Conservation (phyloP, 2,113 vertebrate genomes). For the Xenopus tropicalis region DNA sequence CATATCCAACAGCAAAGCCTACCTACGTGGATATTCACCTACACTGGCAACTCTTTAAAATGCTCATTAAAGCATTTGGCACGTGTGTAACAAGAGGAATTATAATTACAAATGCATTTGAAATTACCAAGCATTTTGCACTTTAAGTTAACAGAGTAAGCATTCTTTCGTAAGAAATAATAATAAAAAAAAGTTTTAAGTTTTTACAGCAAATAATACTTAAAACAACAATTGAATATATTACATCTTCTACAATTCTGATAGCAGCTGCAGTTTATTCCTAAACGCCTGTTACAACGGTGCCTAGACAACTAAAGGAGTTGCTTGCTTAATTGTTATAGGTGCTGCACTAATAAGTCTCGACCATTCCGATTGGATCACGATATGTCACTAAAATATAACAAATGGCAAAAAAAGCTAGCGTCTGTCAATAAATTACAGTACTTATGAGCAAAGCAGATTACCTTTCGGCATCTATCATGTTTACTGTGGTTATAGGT, state of each 20-base stretch:
- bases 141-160: neutral
- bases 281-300: neutral
- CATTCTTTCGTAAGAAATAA: constrained; percentile 6
- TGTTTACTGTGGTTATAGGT: neutral
- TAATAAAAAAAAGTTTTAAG: constrained; percentile 18
- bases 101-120: too few species aligned
- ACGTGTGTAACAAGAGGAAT: too few species aligned
- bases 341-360: constrained; percentile 1
- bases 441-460: neutral
- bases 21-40: neutral
- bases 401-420: constrained; percentile 17
- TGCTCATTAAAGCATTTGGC: too few species aligned
- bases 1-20: too few species aligned
- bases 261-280: constrained; percentile 17
- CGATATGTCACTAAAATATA: neutral
- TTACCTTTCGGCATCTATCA: constrained; percentile 20
- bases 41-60: neutral
- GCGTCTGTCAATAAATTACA: constrained; percentile 13
- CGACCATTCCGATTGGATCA: neutral
- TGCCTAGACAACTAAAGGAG: neutral
- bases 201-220: constrained; percentile 20
- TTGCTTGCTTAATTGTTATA: neutral
- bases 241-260: constrained; percentile 27
- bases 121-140: neutral
- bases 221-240: constrained; percentile 28